Base-by-base conservation (phyloP, 2,888 invertebrate genomes). In the Leptopilina syphax region DNA sequence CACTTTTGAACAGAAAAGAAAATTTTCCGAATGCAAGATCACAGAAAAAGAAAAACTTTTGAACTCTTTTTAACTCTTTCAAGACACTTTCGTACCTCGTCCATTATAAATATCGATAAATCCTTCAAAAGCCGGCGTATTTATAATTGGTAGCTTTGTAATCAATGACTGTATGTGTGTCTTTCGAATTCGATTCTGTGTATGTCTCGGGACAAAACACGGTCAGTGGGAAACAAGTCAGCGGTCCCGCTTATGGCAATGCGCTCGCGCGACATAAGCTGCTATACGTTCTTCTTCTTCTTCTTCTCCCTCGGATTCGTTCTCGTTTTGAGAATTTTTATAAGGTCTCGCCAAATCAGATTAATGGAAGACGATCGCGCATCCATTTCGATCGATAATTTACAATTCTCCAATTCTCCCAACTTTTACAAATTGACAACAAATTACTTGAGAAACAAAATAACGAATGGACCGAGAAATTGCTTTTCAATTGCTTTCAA, bases 281-380 rank as follows among this genome's bases (percentile, higher is more conserved):
- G 57, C 79, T 47, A 47, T 6, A 18, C 18, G 47, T 47, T 47
- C 47, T 47, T 47, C 50, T 68, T 18, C 65, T 44, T 18, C 10
- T 50, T 50, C 50, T 50, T 50, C 54, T 68, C 47, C 65, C 57
- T 50, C 65, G 12, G 73, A 54, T 67, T 70, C 76, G 77, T 78
- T 82, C 79, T 34, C 67, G 67, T 68, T 77, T 63, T 41, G 76
- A 70, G 77, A 81, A 84, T 50, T 87, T 88, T 87, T 88, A 83
- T 86, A 87, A 84, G 88, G 87, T 86, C 87, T 88, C 88, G 85
- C 79, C 79, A 84, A 87, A 88, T 88, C 85, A 84, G 84, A 87
- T 88, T 87, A 86, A 84, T 70, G 73, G 50, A 65, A 65, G 73
- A 12, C 57, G 68, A 80, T 73, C 78, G 68, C 44, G 80, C 65